Evolutionary conservation across 2,113 vertebrate species (phyloP).

Genomic region (Lophius piscatorius): DNA sequence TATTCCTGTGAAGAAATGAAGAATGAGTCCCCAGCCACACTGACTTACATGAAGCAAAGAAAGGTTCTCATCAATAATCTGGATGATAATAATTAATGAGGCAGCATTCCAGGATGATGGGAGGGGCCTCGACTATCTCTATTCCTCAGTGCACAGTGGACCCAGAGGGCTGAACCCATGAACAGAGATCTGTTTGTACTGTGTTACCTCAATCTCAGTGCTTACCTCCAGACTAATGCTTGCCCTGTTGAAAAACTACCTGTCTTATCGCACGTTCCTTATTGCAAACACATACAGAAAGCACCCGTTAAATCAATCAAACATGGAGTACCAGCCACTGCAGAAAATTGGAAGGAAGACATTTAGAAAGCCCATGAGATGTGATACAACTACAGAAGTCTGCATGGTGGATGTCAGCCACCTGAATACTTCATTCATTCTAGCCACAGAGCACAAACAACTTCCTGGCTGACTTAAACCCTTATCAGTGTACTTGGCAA

Average conservation of each 20-base stretch:
- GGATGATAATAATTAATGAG: conserved; percentile 18
- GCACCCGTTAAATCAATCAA: conserved; percentile 50
- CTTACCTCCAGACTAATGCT: conserved; percentile 60
- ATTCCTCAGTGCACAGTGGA: conserved; percentile 43
- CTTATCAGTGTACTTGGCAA: too few relatives aligned
- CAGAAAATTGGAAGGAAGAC: conserved; percentile 37
- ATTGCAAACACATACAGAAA: conserved; percentile 54
- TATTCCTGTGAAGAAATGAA: conserved; percentile 27
- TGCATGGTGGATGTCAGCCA: background rate
- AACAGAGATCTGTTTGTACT: conserved; percentile 63
- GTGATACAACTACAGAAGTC: background rate
- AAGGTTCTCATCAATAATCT: conserved; percentile 58
- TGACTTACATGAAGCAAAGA: conserved; percentile 32
- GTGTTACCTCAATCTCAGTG: conserved; percentile 61
- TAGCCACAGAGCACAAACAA: background rate
- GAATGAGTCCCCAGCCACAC: conserved; percentile 10
- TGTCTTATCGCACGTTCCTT: too few relatives aligned
- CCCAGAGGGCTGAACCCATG: conserved; percentile 58
- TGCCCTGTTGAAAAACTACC: conserved; percentile 68
- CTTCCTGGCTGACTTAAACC: background rate
- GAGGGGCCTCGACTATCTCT: conserved; percentile 43
- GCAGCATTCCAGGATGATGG: conserved; percentile 24
- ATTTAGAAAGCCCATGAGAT: conserved; percentile 30
- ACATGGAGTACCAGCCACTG: conserved; percentile 30
- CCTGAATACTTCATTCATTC: background rate